phyloP scores from a whole-genome alignment of 2,797 vertebrate genomes.

The Pangasius macronema region DNA sequence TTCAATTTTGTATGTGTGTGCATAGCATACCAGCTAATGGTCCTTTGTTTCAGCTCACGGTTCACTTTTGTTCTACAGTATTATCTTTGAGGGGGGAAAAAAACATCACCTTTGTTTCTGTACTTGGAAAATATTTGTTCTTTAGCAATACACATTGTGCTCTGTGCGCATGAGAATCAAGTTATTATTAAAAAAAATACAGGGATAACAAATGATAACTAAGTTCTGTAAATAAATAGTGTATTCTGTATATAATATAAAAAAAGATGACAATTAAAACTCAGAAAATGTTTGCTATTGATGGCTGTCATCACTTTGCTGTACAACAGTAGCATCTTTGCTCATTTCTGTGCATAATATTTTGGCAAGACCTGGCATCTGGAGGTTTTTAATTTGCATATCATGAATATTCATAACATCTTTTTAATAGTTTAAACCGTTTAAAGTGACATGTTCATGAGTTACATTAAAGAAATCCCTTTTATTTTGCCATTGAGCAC shows the following conservation, averaged over 20 bases:
- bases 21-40: neutral
- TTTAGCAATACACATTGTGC: conserved; percentile 10
- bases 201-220: conserved; percentile 2
- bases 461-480: neutral
- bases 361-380: neutral
- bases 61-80: conserved; percentile 24
- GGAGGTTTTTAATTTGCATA: neutral
- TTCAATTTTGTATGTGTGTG: neutral
- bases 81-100: neutral
- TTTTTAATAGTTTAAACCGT: neutral
- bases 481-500: neutral
- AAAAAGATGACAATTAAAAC: neutral
- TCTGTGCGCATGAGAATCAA: neutral
- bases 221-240: conserved; percentile 19
- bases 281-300: neutral
- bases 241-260: conserved; percentile 16
- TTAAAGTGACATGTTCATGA: neutral
- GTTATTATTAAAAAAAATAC: neutral
- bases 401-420: neutral
- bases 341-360: neutral
- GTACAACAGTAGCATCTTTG: neutral
- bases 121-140: conserved; percentile 20
- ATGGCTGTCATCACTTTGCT: neutral
- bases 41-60: neutral
- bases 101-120: neutral